Percentiles rank a stretch among this genome's conserved stretches.
Conservation (phyloP, 2,888 invertebrate species). For the Sycophila texana region DNA sequence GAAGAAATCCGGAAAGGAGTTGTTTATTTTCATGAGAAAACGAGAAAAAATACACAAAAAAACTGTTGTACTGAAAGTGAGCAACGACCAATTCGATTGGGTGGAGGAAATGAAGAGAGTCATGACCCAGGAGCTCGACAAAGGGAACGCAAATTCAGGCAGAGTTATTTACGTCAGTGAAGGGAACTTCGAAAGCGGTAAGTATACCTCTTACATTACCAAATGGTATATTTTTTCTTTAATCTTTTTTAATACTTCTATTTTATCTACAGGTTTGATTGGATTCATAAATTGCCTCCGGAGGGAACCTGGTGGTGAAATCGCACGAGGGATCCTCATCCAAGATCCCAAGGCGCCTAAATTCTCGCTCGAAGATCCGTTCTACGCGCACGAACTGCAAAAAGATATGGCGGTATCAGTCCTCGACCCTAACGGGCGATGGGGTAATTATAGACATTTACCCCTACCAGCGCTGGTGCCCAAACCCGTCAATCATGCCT, state of each 20-base stretch:
- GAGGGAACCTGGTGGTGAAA: constrained; percentile 83
- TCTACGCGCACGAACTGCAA: constrained; percentile 82
- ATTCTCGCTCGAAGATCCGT: constrained; percentile 81
- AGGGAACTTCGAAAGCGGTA: constrained; percentile 80
- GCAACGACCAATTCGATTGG: constrained; percentile 72
- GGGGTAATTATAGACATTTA: constrained; percentile 90
- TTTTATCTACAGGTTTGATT: constrained; percentile 76
- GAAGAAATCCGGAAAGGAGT: constrained; percentile 31
- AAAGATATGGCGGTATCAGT: constrained; percentile 90
- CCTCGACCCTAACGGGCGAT: constrained; percentile 76
- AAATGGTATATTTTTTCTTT: background rate
- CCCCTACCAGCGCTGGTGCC: constrained; percentile 78
- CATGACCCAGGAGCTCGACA: constrained; percentile 71
- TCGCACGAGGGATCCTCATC: constrained; percentile 81
- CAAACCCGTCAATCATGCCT: constrained; percentile 82
- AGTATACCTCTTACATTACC: background rate
- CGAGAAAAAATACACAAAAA: constrained; percentile 63
- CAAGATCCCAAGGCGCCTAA: constrained; percentile 79
- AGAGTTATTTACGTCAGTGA: constrained; percentile 83
- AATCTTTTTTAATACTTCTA: background rate
- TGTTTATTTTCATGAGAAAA: constrained; percentile 69
- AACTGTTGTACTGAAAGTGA: constrained; percentile 61
- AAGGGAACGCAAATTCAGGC: constrained; percentile 75
- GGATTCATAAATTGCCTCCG: constrained; percentile 92
- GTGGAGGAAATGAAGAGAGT: constrained; percentile 68